A percentile compares a stretch with the other conserved stretches of the same genome.
These are phyloP conservation scores for Oasisia sp. DNA, from an alignment of 2,888 invertebrate species.

Conservation along the genomic window DNA sequence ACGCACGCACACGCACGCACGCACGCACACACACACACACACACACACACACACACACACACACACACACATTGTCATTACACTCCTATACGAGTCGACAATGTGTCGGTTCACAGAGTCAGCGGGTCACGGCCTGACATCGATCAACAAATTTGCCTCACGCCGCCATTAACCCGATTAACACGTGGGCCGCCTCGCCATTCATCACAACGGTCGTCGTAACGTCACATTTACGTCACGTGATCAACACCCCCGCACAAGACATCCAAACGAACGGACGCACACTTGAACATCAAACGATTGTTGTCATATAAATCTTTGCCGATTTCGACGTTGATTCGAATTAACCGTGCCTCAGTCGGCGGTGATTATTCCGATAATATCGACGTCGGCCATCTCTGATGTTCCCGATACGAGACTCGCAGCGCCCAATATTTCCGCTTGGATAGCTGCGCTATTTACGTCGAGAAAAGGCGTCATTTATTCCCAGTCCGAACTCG, in stretches of 20 bases:
- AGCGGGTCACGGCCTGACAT: too few species aligned
- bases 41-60: conserved; percentile 13
- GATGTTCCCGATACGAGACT: conserved; percentile 3
- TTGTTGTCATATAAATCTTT: neutral
- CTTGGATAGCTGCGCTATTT: neutral
- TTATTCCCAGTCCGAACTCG: neutral
- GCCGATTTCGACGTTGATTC: neutral
- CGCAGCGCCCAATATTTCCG: neutral
- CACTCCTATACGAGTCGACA: too few species aligned
- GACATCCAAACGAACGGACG: neutral
- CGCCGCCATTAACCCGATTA: neutral
- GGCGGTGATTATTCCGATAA: neutral
- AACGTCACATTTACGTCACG: neutral
- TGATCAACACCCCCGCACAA: neutral
- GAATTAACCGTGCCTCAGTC: neutral
- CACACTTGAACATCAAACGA: neutral
- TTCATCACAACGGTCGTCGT: neutral
- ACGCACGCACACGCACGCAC: neutral
- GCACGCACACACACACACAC: neutral
- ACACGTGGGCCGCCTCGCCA: neutral
- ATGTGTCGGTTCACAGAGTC: too few species aligned
- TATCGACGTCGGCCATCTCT: neutral
- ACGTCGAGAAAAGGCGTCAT: neutral
- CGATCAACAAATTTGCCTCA: neutral
- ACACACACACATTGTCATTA: neutral